Evolutionary conservation across 2,113 vertebrate species (phyloP), one percentile per base, ranked within the genome.

Genomic region (Perca schrenkii): DNA sequence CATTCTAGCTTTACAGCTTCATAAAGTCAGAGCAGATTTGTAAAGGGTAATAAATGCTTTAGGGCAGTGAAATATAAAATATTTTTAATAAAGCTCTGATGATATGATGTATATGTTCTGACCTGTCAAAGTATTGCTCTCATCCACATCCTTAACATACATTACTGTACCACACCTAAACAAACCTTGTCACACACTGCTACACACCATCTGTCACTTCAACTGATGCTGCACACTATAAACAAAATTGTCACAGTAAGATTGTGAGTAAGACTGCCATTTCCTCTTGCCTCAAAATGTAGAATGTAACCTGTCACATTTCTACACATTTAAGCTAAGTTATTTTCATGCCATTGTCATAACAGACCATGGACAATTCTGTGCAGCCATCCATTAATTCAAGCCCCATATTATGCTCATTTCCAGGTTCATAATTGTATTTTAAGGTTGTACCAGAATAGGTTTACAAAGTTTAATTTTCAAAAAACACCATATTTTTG

Each of bases 171-270:
- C 1, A 12, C 65, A 74, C 52, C 68, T 57, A 77, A 60, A 80
- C 63, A 85, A 77, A 52, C 61, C 53, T 69, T 17, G 52, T 54
- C 53, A 82, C 36, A 70, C 53, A 34, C 61, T 79, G 21, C 25
- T 21, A 31, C 8, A 54, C n/a, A 40, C 64, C 78, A 87, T 85
- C 73, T 80, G 77, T 82, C 72, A 79, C 47, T 67, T 62, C 69
- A 49, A 50, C 60, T 43, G 74, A 72, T 84, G 54, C 50, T 61
- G 19, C 67, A 77, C 36, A 72, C 14, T 25, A 36, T 71, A 52
- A 34, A 66, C 14, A 61, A 19, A 65, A 79, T 49, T 13, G 62
- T 84, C 60, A 17, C 36, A 50, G 34, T n/a, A 17, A 63, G 28
- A 78, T 73, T n/a, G n/a, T n/a, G n/a, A n/a, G n/a, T n/a, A n/a